Conservation (phyloP, 2,888 invertebrate species). For the Drosophila villosipedis region DNA sequence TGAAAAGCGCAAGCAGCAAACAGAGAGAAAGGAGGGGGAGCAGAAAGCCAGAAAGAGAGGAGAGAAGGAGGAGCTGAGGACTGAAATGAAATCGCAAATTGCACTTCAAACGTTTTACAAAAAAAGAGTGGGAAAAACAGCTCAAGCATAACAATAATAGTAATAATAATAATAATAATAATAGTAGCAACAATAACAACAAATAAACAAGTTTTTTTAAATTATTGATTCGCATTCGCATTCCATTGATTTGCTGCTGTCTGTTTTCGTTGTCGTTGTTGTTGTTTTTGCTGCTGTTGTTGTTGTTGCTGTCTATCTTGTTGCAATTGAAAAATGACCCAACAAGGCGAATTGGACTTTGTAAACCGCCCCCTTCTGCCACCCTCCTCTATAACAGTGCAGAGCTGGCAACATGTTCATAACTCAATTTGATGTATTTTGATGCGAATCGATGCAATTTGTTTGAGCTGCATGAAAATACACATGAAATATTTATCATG, state of each 20-base stretch:
- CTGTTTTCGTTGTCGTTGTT: constrained; percentile 9
- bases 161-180: constrained; percentile 2
- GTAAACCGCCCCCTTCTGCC: not conserved
- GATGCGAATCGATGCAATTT: constrained; percentile 25
- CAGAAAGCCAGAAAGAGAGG: not conserved
- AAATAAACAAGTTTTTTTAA: constrained; percentile 27
- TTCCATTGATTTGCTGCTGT: constrained; percentile 65
- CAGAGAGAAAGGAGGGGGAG: not conserved
- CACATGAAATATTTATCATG: constrained; percentile 7
- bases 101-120: constrained; percentile 58
- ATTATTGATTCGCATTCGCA: constrained; percentile 77
- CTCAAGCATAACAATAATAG: constrained; percentile 26
- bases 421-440: constrained; percentile 22
- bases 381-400: not conserved
- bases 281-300: not conserved
- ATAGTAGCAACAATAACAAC: constrained; percentile 26
- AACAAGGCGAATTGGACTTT: constrained; percentile 35
- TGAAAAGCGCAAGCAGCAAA: constrained; percentile 46
- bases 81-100: constrained; percentile 67
- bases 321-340: constrained; percentile 35
- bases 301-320: constrained; percentile 17
- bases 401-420: constrained; percentile 12
- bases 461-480: not conserved
- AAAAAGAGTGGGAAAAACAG: constrained; percentile 3
- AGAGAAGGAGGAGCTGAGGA: constrained; percentile 22